A percentile compares a stretch with the other conserved stretches of the same genome.
Evolutionary conservation across 2,797 vertebrate species (phyloP).

Genomic region (Propithecus deckenii): DNA sequence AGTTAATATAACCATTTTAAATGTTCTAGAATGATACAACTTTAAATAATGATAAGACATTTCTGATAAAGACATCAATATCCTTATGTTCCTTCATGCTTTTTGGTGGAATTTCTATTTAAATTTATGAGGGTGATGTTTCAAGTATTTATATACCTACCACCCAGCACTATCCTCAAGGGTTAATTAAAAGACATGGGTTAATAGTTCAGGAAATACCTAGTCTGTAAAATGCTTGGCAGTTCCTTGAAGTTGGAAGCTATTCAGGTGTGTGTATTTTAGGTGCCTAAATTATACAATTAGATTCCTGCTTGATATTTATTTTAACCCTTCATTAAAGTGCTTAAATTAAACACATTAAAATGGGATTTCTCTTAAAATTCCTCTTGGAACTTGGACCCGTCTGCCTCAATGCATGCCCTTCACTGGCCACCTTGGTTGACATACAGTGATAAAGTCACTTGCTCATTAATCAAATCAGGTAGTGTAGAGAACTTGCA

Average conservation of each 20-base stretch:
- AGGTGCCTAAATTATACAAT: background rate
- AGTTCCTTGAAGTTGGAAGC: background rate
- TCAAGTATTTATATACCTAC: background rate
- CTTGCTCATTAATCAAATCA: slow-evolving; percentile 37
- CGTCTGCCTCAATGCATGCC: background rate
- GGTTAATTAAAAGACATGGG: background rate
- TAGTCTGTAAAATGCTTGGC: background rate
- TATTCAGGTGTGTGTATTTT: background rate
- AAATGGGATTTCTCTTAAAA: background rate
- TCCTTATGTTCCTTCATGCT: background rate
- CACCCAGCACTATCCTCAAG: background rate
- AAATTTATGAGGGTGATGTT: background rate
- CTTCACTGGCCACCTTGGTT: background rate
- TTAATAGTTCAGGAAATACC: background rate
- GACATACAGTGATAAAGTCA: background rate
- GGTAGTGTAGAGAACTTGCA: background rate
- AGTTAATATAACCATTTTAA: background rate
- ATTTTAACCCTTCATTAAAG: background rate
- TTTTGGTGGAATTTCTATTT: background rate
- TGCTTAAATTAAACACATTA: background rate
- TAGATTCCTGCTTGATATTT: background rate
- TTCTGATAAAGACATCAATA: background rate
- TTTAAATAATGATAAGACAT: background rate
- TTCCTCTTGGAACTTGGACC: background rate
- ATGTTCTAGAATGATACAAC: background rate